A percentile compares a stretch with the other conserved stretches of the same genome.
phyloP scores from a whole-genome alignment of 2,888 invertebrate genomes.

The Ophraella communa region DNA sequence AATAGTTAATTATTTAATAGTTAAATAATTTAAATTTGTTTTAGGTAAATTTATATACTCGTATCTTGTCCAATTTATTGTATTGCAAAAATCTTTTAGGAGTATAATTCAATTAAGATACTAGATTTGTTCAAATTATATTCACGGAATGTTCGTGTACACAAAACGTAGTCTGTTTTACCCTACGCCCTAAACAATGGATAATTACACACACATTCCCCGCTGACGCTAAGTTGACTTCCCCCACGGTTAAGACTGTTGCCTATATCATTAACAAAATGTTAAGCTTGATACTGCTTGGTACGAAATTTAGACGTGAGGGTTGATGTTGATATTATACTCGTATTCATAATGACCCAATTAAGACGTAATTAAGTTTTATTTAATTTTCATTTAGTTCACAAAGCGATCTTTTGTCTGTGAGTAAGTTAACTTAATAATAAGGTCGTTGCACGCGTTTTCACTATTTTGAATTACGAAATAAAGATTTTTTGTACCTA shows the following conservation, averaged over 20 bases:
- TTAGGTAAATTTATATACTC: too few relatives aligned
- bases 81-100: too few relatives aligned
- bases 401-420: slow-evolving; percentile 15
- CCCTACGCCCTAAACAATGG: not conserved
- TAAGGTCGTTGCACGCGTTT: not conserved
- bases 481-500: too few relatives aligned
- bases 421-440: slow-evolving; percentile 10
- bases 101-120: too few relatives aligned
- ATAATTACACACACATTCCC: not conserved
- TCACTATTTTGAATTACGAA: not conserved
- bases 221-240: not conserved
- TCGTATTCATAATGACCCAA: slow-evolving; percentile 35
- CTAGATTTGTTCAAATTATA: too few relatives aligned
- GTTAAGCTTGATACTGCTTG: slow-evolving; percentile 45
- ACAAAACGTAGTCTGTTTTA: not conserved
- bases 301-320: slow-evolving; percentile 43
- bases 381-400: slow-evolving; percentile 32
- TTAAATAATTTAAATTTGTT: too few relatives aligned
- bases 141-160: not conserved
- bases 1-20: too few relatives aligned
- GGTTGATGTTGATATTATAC: slow-evolving; percentile 42
- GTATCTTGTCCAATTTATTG: too few relatives aligned
- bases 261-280: slow-evolving; percentile 34
- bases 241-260: slow-evolving; percentile 3
- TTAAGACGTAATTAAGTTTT: slow-evolving; percentile 36